These are phyloP conservation scores for Rhynchotus rufescens DNA, from an alignment of 2,797 vertebrate species.

Conservation along the genomic window DNA sequence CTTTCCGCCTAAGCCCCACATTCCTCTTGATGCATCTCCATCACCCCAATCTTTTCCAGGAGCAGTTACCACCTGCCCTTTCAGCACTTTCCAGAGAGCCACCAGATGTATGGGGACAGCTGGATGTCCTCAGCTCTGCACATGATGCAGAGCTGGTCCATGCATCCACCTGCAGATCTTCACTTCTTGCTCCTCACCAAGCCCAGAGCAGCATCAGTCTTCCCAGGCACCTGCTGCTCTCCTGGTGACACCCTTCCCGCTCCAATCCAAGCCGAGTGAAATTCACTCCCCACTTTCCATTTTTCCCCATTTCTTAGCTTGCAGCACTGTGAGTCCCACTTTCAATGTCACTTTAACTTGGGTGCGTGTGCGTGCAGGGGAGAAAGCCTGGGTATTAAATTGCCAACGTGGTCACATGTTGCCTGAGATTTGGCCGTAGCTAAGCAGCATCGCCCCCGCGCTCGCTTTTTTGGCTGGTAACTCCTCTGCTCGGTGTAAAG, in stretches of 20 bases:
- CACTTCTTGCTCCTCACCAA: neutral
- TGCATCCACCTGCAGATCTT: neutral
- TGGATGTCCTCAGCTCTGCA: neutral
- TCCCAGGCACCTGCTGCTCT: neutral
- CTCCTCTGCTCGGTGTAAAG: constrained; percentile 57
- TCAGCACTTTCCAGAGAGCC: neutral
- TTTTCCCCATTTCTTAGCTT: neutral
- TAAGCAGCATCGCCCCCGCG: constrained; percentile 51
- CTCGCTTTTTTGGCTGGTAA: constrained; percentile 64
- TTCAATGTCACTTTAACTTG: constrained; percentile 59
- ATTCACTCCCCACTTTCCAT: neutral
- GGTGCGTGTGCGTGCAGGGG: neutral
- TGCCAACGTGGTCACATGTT: constrained; percentile 45
- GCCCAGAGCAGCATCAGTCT: neutral
- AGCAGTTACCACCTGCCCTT: neutral
- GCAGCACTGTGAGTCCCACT: neutral
- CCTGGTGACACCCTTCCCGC: neutral
- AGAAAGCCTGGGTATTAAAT: constrained; percentile 41
- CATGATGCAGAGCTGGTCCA: neutral
- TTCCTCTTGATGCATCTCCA: neutral
- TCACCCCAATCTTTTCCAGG: neutral
- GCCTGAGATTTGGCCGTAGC: constrained; percentile 64
- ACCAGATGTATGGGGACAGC: neutral
- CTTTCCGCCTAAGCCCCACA: neutral
- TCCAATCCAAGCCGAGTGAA: neutral